Percentiles rank a stretch among this genome's conserved stretches.
Evolutionary conservation across 2,888 invertebrate species (phyloP).

Genomic region (Rapana venosa): DNA sequence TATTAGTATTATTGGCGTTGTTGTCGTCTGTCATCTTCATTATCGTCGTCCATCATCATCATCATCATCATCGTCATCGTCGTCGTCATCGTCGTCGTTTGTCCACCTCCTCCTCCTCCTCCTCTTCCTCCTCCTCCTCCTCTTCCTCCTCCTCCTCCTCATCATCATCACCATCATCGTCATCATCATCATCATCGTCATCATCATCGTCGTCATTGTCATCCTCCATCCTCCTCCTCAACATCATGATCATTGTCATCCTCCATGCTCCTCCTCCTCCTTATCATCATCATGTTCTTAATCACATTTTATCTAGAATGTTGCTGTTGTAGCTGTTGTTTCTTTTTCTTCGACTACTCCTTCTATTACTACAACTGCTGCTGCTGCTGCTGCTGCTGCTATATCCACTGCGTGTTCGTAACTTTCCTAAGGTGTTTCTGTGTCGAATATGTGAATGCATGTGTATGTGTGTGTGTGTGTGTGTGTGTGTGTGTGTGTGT

Average conservation of each 20-base stretch:
- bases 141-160: not conserved
- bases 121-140: not conserved
- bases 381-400: no score
- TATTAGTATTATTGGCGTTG: not conserved
- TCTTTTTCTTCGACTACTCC: no score
- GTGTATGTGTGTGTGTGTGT: not conserved
- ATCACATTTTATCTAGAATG: no score
- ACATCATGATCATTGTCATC: not conserved
- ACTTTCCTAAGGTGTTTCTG: no score
- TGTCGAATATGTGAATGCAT: no score
- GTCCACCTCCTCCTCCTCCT: not conserved
- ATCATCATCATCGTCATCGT: not conserved
- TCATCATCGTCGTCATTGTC: not conserved
- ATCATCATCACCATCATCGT: not conserved
- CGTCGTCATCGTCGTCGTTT: not conserved
- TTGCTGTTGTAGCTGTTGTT: no score
- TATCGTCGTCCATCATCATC: no score
- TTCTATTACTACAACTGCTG: no score
- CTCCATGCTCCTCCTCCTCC: not conserved
- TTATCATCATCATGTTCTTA: not conserved
- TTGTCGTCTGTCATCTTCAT: not conserved
- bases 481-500: slow-evolving; percentile 8
- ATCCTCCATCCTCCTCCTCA: not conserved
- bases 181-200: not conserved
- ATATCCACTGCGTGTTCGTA: no score